A percentile compares a stretch with the other conserved stretches of the same genome.
phyloP scores from a whole-genome alignment of 2,888 invertebrate species.

The Latrodectus hesperus region DNA sequence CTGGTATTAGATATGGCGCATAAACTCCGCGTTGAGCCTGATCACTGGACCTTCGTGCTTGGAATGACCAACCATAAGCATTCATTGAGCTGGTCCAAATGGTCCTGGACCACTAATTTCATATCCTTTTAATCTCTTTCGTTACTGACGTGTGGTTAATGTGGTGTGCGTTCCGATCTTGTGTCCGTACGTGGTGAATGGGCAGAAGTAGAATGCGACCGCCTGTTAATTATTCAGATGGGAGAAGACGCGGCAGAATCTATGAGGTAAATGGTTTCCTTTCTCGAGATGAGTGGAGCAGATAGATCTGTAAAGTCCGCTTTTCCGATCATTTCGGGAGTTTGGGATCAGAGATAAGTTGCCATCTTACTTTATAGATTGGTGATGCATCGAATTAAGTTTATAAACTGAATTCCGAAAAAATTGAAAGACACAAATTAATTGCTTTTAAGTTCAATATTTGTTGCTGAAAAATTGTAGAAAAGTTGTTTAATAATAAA shows the following conservation, averaged over 20 bases:
- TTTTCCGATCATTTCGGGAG: neutral
- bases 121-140: conserved; percentile 30
- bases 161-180: conserved; percentile 1
- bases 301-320: too few species aligned
- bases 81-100: conserved; percentile 12
- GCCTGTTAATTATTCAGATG: conserved; percentile 32
- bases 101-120: conserved; percentile 11
- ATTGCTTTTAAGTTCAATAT: too few species aligned
- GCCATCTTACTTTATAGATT: too few species aligned
- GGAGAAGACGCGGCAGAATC: neutral
- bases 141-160: neutral
- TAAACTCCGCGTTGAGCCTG: conserved; percentile 23
- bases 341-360: neutral
- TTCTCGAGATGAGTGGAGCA: conserved; percentile 18
- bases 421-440: too few species aligned
- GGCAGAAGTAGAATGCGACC: conserved; percentile 19
- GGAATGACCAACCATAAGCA: conserved; percentile 10
- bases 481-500: too few species aligned
- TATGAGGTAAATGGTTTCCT: conserved; percentile 29
- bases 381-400: too few species aligned
- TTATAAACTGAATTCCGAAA: too few species aligned
- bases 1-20: conserved; percentile 3
- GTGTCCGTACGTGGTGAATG: conserved; percentile 2
- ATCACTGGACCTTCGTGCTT: conserved; percentile 10
- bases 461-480: too few species aligned